Base-by-base conservation (phyloP, 2,113 vertebrate genomes). In the Podiceps cristatus region DNA sequence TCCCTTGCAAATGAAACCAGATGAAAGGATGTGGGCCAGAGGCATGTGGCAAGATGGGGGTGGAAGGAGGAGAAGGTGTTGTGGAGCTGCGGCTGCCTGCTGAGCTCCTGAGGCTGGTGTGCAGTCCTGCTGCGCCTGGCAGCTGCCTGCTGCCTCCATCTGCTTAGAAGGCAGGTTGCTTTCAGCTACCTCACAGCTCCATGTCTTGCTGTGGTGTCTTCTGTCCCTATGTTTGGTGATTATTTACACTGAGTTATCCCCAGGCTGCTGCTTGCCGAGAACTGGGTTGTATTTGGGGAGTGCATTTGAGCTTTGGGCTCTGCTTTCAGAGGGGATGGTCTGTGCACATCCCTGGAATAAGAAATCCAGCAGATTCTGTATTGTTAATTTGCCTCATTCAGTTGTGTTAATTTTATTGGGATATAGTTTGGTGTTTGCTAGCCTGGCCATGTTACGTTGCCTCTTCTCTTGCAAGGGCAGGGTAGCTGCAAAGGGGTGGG, bases 201-300 rank as follows among this genome's bases (percentile, higher is more conserved):
- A 0, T 44, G 52, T 44, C 64, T 62, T 66, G 17, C 60, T 14
- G 0, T 0, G 0, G 12, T 84, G 77, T 56, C 44, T 47, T 77
- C 47, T 68, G 13, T 42, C 49, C 8, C 20, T 49, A 5, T 49
- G 28, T 50, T 71, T 74, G 74, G 40, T 60, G 56, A 5, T 63
- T 74, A 13, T 55, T 76, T 81, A 44, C 20, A 8, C 2, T 52
- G 44, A 28, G 35, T 72, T 88, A 5, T 56, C 23, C 27, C 35
- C 40, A 76, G 52, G 35, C 66, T 71, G 50, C 25, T 76, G 52
- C 72, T 86, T 58, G 22, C 83, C 86, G 55, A 80, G 59, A 42
- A 74, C 2, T 27, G 28, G 28, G 17, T 44, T 88, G 50, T 81
- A 14, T 50, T 5, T 81, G 91, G 25, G n/a, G 18, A 52, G 9